Base-by-base conservation (phyloP, 2,797 vertebrate genomes). In the Melanotaenia trifasciata region DNA sequence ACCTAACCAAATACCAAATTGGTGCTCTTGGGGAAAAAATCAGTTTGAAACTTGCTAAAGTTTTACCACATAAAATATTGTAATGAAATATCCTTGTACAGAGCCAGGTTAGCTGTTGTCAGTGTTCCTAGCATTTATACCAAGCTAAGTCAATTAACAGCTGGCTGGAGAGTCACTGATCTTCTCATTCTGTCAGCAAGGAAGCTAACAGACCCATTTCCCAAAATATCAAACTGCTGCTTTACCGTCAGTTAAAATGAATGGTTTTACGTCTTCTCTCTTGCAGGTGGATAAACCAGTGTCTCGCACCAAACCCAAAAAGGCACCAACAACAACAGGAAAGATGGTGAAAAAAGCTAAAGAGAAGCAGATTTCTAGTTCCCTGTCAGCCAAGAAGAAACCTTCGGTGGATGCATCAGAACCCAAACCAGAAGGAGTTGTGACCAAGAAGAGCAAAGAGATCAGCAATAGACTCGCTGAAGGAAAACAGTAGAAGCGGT, bases 391-490 rank as follows among this genome's bases (percentile, higher is more conserved):
- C 85, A 99, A 98, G 96, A 99, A 99, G 94, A 99, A 98, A 94
- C 87, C 91, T 0, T 60, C 93, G 0, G 90, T 91, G 75, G 91
- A 76, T 32, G 61, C 94, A 72, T 66, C 92, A 22, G 88, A 95
- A 65, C 38, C 96, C 67, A 96, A 92, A 58, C 92, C 96, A 7
- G 96, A 96, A 0, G 96, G 94, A n/a, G 95, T 93, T 0, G 95
- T 96, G 84, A 96, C 96, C 85, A 98, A 98, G 94, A 97, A 97
- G 89, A 97, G 96, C 90, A 97, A 98, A 95, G 97, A 99, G 96
- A 97, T 99, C 79, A 99, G 97, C 94, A 99, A 99, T 92, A 99
- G 98, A 96, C 95, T 99, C 94, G 97, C 98, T 72, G 98, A 99
- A 87, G 96, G 96, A 3, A 98, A 99, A 93, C 96, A 99, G 90